phyloP scores from a whole-genome alignment of 1,140 invertebrate species.

The Achatina immaculata region DNA sequence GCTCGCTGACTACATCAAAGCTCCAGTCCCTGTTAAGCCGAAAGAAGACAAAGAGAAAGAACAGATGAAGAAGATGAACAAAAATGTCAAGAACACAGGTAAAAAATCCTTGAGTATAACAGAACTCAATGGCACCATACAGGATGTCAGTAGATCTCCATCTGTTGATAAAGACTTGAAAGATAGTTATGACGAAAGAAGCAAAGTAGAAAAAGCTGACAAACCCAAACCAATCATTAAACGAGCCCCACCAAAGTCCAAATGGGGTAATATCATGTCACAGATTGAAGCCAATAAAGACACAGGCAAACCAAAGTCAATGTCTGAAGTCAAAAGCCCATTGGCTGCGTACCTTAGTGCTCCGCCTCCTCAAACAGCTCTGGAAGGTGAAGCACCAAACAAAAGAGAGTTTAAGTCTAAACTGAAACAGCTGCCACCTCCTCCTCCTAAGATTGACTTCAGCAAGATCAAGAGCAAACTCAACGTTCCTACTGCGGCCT shows the following conservation, averaged over 20 bases:
- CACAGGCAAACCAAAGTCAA: slow-evolving; percentile 57
- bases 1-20: slow-evolving; percentile 63
- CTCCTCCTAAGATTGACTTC: slow-evolving; percentile 60
- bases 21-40: slow-evolving; percentile 52
- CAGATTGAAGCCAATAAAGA: slow-evolving; percentile 67
- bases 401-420: slow-evolving; percentile 43
- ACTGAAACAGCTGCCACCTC: slow-evolving; percentile 46
- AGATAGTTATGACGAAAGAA: slow-evolving; percentile 33
- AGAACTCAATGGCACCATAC: neutral
- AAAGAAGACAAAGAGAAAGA: slow-evolving; percentile 58
- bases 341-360: slow-evolving; percentile 59
- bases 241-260: slow-evolving; percentile 65
- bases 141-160: slow-evolving; percentile 22
- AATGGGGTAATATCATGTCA: slow-evolving; percentile 70
- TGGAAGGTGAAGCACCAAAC: slow-evolving; percentile 43
- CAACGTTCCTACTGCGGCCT: slow-evolving; percentile 45
- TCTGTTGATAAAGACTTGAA: slow-evolving; percentile 28
- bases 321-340: slow-evolving; percentile 67
- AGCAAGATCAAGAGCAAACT: slow-evolving; percentile 66
- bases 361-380: neutral
- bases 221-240: slow-evolving; percentile 58
- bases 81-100: slow-evolving; percentile 40
- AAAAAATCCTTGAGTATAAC: neutral
- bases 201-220: slow-evolving; percentile 52
- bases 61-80: slow-evolving; percentile 47